Evolutionary conservation across 2,797 vertebrate genomes (phyloP).

Genomic region (Onychomys arenicola): DNA sequence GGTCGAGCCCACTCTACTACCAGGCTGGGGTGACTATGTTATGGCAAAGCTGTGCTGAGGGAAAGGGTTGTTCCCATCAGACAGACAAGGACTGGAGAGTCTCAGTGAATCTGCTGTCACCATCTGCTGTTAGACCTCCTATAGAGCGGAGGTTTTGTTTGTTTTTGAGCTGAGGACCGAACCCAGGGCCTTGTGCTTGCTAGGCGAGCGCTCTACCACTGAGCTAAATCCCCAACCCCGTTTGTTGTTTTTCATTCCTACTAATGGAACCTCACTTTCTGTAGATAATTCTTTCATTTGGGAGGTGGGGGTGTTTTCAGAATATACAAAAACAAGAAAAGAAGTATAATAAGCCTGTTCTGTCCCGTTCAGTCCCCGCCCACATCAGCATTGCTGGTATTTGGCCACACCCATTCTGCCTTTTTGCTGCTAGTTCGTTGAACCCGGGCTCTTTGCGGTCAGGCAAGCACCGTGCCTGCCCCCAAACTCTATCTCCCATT

Average conservation of each 20-base stretch:
- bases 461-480: neutral
- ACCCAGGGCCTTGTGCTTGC: no score
- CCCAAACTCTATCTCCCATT: neutral
- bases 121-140: neutral
- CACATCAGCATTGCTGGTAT: rapidly evolving
- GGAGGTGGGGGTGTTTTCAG: neutral
- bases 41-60: neutral
- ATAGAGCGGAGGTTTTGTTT: no score
- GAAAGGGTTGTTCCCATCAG: neutral
- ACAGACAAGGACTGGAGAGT: neutral
- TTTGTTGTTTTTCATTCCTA: neutral
- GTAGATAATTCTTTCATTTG: neutral
- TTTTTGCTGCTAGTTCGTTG: neutral
- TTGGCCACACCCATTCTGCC: neutral
- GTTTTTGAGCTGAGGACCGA: no score
- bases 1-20: neutral
- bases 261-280: neutral
- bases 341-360: neutral
- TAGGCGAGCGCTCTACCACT: no score
- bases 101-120: neutral
- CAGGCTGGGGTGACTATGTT: no score
- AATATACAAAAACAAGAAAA: neutral
- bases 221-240: no score
- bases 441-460: neutral
- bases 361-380: neutral